These are phyloP conservation scores for Drosophila punjabiensis DNA, from an alignment of 1,140 invertebrate genomes.

Conservation along the genomic window DNA sequence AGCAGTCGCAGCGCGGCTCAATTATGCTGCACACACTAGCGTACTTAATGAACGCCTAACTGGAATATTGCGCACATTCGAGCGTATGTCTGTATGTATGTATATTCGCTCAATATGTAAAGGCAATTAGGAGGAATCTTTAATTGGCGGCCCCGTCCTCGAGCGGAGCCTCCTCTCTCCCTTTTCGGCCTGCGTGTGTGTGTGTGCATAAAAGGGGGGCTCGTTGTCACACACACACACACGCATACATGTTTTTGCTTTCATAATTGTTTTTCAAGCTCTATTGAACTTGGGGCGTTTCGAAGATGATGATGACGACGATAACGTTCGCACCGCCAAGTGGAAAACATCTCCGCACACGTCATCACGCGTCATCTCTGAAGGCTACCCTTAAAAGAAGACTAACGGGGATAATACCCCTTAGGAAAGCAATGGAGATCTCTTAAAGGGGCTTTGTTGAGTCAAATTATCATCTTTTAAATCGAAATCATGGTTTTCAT, in stretches of 20 bases:
- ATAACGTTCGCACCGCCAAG: too few species aligned
- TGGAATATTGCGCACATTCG: conserved; percentile 29
- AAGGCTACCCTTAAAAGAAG: conserved; percentile 9
- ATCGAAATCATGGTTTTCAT: not conserved
- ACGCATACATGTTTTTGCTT: conserved; percentile 24
- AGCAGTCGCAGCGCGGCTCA: conserved; percentile 16
- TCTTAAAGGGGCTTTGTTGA: too few species aligned
- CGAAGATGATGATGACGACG: conserved; percentile 32
- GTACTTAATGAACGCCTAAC: conserved; percentile 17
- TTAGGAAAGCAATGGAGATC: too few species aligned
- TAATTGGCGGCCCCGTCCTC: conserved; percentile 74
- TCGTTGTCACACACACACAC: conserved; percentile 63
- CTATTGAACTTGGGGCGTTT: conserved; percentile 63
- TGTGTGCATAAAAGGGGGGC: conserved; percentile 26
- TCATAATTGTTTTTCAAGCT: conserved; percentile 79
- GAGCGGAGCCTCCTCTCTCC: conserved; percentile 14
- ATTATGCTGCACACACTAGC: conserved; percentile 51
- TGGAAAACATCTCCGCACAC: conserved; percentile 68
- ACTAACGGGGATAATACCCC: not conserved
- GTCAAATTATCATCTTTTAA: not conserved
- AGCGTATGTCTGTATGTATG: conserved; percentile 1
- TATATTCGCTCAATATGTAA: conserved; percentile 10
- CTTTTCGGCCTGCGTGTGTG: not conserved
- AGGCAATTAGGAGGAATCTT: conserved; percentile 69
- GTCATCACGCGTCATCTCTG: conserved; percentile 54